Percentiles rank a stretch among this genome's conserved stretches.
Evolutionary conservation across 2,113 vertebrate species (phyloP).

Genomic region (Chaetodon trifascialis): DNA sequence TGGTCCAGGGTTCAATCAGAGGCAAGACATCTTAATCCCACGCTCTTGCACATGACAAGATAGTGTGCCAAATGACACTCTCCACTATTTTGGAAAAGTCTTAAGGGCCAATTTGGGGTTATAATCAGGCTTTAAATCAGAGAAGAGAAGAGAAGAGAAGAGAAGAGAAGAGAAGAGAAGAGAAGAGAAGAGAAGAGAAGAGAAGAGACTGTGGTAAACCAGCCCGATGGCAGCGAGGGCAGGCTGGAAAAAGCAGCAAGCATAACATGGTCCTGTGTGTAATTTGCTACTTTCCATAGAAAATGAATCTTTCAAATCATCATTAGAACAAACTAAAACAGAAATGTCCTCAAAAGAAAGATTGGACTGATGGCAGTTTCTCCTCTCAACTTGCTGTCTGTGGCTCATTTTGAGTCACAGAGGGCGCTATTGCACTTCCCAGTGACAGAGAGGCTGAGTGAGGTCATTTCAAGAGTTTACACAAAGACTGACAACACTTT

Average conservation of each 20-base stretch:
- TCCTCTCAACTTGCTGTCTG: constrained; percentile 1
- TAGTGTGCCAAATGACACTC: constrained; percentile 30
- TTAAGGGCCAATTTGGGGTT: constrained; percentile 29
- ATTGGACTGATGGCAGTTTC: not conserved
- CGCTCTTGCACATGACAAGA: constrained; percentile 53
- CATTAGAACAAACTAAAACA: not conserved
- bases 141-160: not conserved
- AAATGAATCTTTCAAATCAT: constrained; percentile 30
- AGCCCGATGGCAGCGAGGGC: constrained; percentile 49
- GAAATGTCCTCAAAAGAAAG: not conserved
- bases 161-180: not conserved
- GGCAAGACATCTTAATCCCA: constrained; percentile 56
- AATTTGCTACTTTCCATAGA: constrained; percentile 24
- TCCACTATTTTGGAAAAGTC: constrained; percentile 11
- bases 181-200: constrained; percentile 5
- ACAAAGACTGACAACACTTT: not conserved
- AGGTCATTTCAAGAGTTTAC: not conserved
- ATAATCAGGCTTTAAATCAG: constrained; percentile 30
- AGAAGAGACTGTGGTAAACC: constrained; percentile 50
- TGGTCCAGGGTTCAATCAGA: constrained; percentile 18
- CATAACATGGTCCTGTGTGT: constrained; percentile 47
- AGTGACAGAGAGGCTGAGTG: not conserved
- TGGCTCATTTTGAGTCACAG: constrained; percentile 48
- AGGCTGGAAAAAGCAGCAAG: constrained; percentile 46
- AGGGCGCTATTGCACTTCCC: constrained; percentile 73